phyloP scores from a whole-genome alignment of 2,797 vertebrate genomes.

The Platyrinchus mystaceus region DNA sequence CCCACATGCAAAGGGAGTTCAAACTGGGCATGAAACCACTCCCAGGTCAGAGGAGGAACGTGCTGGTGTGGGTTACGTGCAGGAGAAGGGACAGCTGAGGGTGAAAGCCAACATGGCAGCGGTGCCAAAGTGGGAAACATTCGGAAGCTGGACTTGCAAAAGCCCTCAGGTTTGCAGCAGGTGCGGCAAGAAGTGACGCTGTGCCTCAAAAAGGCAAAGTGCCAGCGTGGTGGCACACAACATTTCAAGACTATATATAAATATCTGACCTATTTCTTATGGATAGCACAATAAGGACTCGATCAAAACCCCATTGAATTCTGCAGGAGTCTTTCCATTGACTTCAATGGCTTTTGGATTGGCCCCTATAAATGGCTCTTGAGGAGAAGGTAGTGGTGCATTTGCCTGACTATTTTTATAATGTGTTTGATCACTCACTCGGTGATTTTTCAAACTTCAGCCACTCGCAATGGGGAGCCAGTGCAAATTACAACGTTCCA shows the following conservation, averaged over 20 bases:
- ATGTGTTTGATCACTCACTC: slow-evolving; percentile 59
- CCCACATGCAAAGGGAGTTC: not conserved
- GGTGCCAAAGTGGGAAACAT: not conserved
- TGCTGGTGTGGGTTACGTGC: not conserved
- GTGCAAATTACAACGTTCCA: slow-evolving; percentile 46
- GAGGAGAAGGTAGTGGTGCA: slow-evolving; percentile 56
- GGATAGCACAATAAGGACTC: slow-evolving; percentile 66
- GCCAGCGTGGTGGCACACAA: slow-evolving; percentile 52
- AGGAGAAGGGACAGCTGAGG: not conserved
- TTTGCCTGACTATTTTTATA: slow-evolving; percentile 65
- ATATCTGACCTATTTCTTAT: slow-evolving; percentile 69
- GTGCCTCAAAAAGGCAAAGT: slow-evolving; percentile 26
- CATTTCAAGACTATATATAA: slow-evolving; percentile 58
- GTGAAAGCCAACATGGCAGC: accelerated
- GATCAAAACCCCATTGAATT: slow-evolving; percentile 68
- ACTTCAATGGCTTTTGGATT: slow-evolving; percentile 62
- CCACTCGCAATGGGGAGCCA: not conserved
- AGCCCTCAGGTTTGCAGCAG: not conserved
- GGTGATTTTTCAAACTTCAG: slow-evolving; percentile 60
- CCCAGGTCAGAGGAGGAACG: accelerated
- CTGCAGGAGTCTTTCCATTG: slow-evolving; percentile 65
- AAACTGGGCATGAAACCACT: accelerated
- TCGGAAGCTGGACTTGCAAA: not conserved
- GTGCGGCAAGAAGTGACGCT: not conserved
- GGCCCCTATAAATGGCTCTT: slow-evolving; percentile 64